A percentile compares a stretch with the other conserved stretches of the same genome.
phyloP scores from a whole-genome alignment of 92 coral and sea anemone species.

The Epizoanthus scotinus region DNA sequence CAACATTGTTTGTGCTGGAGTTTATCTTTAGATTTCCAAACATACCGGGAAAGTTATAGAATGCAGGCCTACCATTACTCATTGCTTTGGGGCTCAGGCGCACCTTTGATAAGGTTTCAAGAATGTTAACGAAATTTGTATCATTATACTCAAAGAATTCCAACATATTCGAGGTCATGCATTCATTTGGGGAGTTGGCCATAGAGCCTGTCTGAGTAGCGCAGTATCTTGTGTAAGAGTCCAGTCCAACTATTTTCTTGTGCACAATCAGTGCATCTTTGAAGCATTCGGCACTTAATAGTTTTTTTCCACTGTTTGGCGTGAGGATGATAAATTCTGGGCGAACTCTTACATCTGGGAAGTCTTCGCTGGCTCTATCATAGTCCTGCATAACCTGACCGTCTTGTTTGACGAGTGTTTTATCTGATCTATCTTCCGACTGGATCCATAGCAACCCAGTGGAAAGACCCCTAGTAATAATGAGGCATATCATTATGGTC shows the following conservation, averaged over 20 bases:
- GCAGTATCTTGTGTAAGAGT: constrained; percentile 35
- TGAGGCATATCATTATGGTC: not conserved
- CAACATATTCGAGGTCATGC: constrained; percentile 27
- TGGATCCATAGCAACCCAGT: not conserved
- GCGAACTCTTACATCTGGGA: constrained; percentile 13
- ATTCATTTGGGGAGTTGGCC: not conserved
- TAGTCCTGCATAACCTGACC: constrained; percentile 31
- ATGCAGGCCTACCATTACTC: constrained; percentile 60
- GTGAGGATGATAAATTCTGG: constrained; percentile 6
- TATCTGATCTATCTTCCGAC: constrained; percentile 26
- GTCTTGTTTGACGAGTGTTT: constrained; percentile 45
- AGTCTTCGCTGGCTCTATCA: constrained; percentile 9
- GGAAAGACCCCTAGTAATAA: constrained; percentile 2
- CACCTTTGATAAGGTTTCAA: not conserved
- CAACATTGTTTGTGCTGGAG: constrained; percentile 31
- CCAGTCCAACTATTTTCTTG: constrained; percentile 6
- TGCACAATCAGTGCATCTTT: constrained; percentile 28
- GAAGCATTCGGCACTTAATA: constrained; percentile 30
- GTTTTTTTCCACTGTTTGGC: constrained; percentile 5
- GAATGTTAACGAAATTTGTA: constrained; percentile 16
- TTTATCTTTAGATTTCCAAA: constrained; percentile 45
- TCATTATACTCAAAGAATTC: constrained; percentile 38
- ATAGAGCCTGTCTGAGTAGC: not conserved
- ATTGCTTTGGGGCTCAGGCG: constrained; percentile 31
- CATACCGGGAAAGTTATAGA: constrained; percentile 50